phyloP scores from a whole-genome alignment of 2,797 vertebrate genomes.

The Pipistrellus kuhlii region DNA sequence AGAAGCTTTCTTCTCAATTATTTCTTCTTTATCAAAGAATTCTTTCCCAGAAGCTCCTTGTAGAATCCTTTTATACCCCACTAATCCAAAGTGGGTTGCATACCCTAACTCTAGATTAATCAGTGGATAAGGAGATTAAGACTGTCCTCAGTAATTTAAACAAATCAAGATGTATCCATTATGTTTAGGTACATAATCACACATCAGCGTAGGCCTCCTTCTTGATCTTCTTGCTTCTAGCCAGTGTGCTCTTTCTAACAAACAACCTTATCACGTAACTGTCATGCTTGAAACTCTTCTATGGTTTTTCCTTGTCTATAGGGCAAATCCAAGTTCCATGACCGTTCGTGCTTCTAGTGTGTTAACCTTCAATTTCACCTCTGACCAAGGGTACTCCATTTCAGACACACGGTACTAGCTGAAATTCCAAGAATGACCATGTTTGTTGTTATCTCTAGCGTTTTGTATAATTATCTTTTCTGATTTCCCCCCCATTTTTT shows the following conservation, averaged over 20 bases:
- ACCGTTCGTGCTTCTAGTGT: background rate
- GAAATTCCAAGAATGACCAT: background rate
- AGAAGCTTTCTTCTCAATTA: background rate
- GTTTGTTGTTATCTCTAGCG: background rate
- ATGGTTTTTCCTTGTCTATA: background rate
- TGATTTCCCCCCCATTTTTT: background rate
- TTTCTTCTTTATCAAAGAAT: slow-evolving; percentile 30
- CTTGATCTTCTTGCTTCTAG: slow-evolving; percentile 20
- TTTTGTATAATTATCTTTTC: background rate
- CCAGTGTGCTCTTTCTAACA: background rate
- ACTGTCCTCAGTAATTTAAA: background rate
- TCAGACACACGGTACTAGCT: background rate
- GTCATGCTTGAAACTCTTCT: background rate
- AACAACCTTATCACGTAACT: background rate
- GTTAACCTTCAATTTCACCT: background rate
- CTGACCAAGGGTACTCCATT: background rate
- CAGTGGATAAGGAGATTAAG: background rate
- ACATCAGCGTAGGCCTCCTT: background rate
- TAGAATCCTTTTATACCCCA: background rate
- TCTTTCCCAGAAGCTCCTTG: background rate
- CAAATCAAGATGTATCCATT: background rate
- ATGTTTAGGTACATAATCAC: background rate
- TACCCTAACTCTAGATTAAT: background rate
- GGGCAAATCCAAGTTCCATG: background rate
- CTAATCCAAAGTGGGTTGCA: background rate